phyloP scores from a whole-genome alignment of 2,888 invertebrate genomes.

The Oligia latruncula region DNA sequence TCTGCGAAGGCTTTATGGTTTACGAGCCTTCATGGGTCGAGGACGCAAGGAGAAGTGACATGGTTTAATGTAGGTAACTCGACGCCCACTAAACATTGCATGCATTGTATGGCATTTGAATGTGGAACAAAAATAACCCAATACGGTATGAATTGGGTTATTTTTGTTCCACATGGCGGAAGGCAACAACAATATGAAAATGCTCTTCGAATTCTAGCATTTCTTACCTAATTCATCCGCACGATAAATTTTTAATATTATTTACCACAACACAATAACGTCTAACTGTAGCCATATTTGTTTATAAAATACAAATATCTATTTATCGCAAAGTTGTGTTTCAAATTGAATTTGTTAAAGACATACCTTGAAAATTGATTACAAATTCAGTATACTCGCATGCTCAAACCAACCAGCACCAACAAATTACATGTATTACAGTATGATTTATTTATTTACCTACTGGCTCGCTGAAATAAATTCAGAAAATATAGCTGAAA shows the following conservation, averaged over 20 bases:
- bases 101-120: too few species aligned
- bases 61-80: background rate
- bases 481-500: background rate
- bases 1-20: background rate
- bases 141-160: too few species aligned
- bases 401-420: constrained; percentile 16
- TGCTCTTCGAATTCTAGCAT: too few species aligned
- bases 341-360: constrained; percentile 56
- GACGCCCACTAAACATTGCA: background rate
- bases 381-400: constrained; percentile 52
- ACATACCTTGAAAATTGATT: constrained; percentile 62
- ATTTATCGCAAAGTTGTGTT: constrained; percentile 37
- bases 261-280: constrained; percentile 31
- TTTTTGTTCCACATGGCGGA: too few species aligned
- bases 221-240: too few species aligned
- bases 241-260: constrained; percentile 12
- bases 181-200: too few species aligned
- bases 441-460: constrained; percentile 29
- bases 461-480: background rate
- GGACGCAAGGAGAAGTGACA: background rate
- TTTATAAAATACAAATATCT: constrained; percentile 21
- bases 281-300: constrained; percentile 19
- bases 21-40: background rate
- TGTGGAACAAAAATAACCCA: too few species aligned
- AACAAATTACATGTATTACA: constrained; percentile 38